Evolutionary conservation across 2,888 invertebrate species (phyloP), one percentile per base, ranked within the genome.

Genomic region (Acleris holmiana): DNA sequence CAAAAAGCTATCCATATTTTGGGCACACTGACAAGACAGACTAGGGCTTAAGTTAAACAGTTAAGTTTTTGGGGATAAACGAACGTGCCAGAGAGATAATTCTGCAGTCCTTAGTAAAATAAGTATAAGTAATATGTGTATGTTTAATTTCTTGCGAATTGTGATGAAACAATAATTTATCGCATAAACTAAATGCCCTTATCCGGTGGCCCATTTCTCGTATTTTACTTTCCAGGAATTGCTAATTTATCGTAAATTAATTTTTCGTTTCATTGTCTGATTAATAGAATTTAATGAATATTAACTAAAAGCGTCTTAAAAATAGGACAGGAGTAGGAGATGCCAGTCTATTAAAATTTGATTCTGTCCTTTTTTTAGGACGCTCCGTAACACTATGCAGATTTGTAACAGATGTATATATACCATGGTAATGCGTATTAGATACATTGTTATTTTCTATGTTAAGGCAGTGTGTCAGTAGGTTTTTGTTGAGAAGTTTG

Each of bases 151-250:
- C 17, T 55, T 55, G 44, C 41, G 5, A 21, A 48, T 40, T 40
- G 18, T 58, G 15, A 46, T 35, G 18, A 21, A 35, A 53, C 10
- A 25, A 75, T 73, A 69, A 68, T 25, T 25, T 49, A 49, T 49
- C 18, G 19, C 17, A 18, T 68, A 49, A 61, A 66, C 76, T 73
- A 75, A 79, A 76, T 72, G 69, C 70, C 71, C 56, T 79, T 83
- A 83, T 84, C 83, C 75, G 69, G 23, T 80, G 84, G n/a, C 76
- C 84, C 81, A 83, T 81, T 85, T 85, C 80, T 73, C 79, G 78
- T 78, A 74, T 72, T 72, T 74, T 69, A 65, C 68, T 71, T 68
- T 69, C 66, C 73, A 77, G 35, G 56, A 62, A 62, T 46, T 15
- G 10, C 13, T 40, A 17, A 70, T 70, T 69, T 64, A 69, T 76